Evolutionary conservation across 1,140 invertebrate species (phyloP).

Genomic region (Holcopasites calliopsidis): DNA sequence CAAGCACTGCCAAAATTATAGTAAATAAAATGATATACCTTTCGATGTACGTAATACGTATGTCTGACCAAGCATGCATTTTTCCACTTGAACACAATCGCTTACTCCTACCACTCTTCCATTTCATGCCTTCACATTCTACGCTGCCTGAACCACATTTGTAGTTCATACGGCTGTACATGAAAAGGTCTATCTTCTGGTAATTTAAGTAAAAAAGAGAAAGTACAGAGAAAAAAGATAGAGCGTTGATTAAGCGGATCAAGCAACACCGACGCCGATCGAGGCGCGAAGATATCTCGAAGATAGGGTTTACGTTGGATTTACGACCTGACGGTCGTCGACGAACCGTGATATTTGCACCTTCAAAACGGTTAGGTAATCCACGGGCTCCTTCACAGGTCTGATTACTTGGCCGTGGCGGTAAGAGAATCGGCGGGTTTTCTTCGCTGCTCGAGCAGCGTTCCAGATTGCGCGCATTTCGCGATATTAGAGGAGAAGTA

Average conservation of each 20-base stretch:
- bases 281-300: slow-evolving; percentile 13
- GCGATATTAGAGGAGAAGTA: slow-evolving; percentile 38
- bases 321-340: slow-evolving; percentile 27
- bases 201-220: not conserved
- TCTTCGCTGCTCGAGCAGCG: slow-evolving; percentile 22
- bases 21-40: too few species aligned
- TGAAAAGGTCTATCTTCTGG: too few species aligned
- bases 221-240: too few species aligned
- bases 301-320: slow-evolving; percentile 28
- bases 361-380: slow-evolving; percentile 39
- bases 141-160: too few species aligned
- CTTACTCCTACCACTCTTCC: too few species aligned
- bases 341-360: slow-evolving; percentile 35
- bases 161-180: too few species aligned
- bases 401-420: slow-evolving; percentile 28
- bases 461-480: slow-evolving; percentile 40
- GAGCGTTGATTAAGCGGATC: not conserved
- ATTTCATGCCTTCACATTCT: too few species aligned
- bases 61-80: too few species aligned
- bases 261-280: not conserved
- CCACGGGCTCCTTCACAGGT: slow-evolving; percentile 1
- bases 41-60: too few species aligned
- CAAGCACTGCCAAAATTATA: too few species aligned
- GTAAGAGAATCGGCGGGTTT: slow-evolving; percentile 16
- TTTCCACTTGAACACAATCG: too few species aligned